These are phyloP conservation scores for Melanotaenia trifasciata DNA, from an alignment of 2,797 vertebrate genomes.

Conservation along the genomic window DNA sequence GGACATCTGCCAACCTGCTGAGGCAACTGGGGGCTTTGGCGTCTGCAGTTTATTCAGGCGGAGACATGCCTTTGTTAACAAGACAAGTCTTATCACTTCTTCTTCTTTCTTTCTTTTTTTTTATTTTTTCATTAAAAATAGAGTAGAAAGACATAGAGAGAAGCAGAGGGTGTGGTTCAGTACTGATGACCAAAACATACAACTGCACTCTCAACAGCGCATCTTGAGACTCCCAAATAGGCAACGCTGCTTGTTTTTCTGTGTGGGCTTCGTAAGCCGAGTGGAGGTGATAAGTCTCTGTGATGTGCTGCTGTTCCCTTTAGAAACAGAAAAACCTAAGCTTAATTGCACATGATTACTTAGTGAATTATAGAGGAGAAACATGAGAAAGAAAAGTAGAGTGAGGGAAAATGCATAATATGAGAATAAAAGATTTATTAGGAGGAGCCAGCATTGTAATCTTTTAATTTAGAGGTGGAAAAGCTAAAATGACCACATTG, in stretches of 20 bases:
- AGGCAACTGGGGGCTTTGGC: slow-evolving; percentile 17
- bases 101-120: slow-evolving; percentile 27
- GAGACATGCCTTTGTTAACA: slow-evolving; percentile 16
- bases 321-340: neutral
- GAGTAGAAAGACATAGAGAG: neutral
- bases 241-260: slow-evolving; percentile 63
- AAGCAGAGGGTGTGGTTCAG: slow-evolving; percentile 27
- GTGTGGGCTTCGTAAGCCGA: slow-evolving; percentile 27
- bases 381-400: neutral
- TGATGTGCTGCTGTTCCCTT: slow-evolving; percentile 11
- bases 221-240: slow-evolving; percentile 75
- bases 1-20: slow-evolving; percentile 20
- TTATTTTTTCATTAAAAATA: neutral
- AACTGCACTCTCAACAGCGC: slow-evolving; percentile 23
- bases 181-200: slow-evolving; percentile 37
- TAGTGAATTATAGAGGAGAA: slow-evolving; percentile 9
- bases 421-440: neutral
- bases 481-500: neutral
- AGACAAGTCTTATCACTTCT: slow-evolving; percentile 45
- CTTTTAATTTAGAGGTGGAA: neutral
- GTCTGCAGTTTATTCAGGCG: slow-evolving; percentile 38
- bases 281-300: slow-evolving; percentile 16
- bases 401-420: neutral
- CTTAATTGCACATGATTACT: slow-evolving; percentile 4
- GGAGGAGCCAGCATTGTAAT: neutral